Base-by-base conservation (phyloP, 2,797 vertebrate species). In the Spea hammondii region DNA sequence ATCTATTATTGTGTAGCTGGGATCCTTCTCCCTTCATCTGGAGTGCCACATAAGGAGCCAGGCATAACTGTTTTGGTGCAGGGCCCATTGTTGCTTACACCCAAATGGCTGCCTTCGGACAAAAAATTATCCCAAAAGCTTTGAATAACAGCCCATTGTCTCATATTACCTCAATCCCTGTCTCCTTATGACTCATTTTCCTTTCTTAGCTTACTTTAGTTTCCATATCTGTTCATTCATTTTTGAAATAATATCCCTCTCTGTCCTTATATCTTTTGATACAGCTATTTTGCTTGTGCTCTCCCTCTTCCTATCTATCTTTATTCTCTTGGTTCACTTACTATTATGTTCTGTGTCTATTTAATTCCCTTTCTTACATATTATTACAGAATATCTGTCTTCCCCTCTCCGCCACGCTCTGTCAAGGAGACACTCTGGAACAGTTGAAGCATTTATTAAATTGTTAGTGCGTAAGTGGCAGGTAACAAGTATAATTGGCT, bases 401-500 rank as follows among this genome's bases (percentile, higher is more conserved):
- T 71, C 57, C 55, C 12, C 49, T 80, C 65, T 69, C 70, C 70
- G 62, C 70, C 75, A 72, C 70, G 47, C 70, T 77, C 79, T 77
- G 74, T 72, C 74, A 76, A 75, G 70, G 70, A 81, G 79, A 69
- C 70, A 82, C 80, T 76, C 17, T 48, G 5, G 75, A 72, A 71
- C 46, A 69, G 74, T 72, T 68, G 74, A 77, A 77, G 74, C 75
- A 74, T 55, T 82, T 82, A 77, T 77, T 82, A 82, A 82, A 82
- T 77, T 82, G 80, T 82, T 82, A 77, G 80, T 74, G 64, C 55
- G 70, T 77, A 82, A 82, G 80, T 77, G 75, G 70, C 65, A 82
- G 76, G 80, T 77, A 77, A 82, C 80, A 65, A 65, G 65, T 70
- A 82, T 77, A 82, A 77, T 82, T 82, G 80, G 80, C 70, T 82